phyloP scores from a whole-genome alignment of 1,140 invertebrate genomes.

The Phortica variegata region DNA sequence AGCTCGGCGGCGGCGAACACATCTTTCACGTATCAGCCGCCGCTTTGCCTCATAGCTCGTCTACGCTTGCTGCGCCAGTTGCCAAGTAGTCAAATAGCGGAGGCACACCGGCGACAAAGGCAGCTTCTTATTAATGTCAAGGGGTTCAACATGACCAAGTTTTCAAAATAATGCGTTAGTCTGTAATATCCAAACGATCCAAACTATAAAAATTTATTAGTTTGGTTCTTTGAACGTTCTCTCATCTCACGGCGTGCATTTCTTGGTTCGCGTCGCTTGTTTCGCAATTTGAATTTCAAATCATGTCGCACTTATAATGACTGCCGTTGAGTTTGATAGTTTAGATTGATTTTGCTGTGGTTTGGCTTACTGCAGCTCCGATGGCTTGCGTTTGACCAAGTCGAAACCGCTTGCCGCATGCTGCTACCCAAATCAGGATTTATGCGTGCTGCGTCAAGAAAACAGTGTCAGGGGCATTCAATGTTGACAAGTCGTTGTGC shows the following conservation, averaged over 20 bases:
- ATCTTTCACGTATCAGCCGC: too few species aligned
- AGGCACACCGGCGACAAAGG: conserved; percentile 23
- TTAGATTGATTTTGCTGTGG: too few species aligned
- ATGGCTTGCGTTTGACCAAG: too few species aligned
- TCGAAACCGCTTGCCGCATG: too few species aligned
- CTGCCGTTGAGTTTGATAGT: too few species aligned
- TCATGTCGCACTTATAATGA: conserved; percentile 39
- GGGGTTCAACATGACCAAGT: conserved; percentile 45
- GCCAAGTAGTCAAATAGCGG: conserved; percentile 6
- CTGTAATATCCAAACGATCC: conserved; percentile 20
- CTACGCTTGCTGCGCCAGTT: conserved; percentile 8
- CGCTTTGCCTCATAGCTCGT: conserved; percentile 10
- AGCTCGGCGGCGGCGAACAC: too few species aligned
- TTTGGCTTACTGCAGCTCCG: too few species aligned
- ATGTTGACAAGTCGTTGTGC: too few species aligned
- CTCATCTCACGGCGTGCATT: too few species aligned
- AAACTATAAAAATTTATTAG: neutral
- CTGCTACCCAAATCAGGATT: conserved; percentile 52
- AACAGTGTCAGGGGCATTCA: conserved; percentile 53
- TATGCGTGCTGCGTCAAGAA: conserved; percentile 33
- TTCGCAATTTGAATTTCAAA: conserved; percentile 49
- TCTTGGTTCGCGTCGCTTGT: conserved; percentile 32
- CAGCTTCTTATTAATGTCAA: conserved; percentile 48
- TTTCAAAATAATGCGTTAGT: conserved; percentile 50
- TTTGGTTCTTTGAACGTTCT: conserved; percentile 6